Evolutionary conservation across 2,113 vertebrate species (phyloP).

Genomic region (Syngnathus typhle): DNA sequence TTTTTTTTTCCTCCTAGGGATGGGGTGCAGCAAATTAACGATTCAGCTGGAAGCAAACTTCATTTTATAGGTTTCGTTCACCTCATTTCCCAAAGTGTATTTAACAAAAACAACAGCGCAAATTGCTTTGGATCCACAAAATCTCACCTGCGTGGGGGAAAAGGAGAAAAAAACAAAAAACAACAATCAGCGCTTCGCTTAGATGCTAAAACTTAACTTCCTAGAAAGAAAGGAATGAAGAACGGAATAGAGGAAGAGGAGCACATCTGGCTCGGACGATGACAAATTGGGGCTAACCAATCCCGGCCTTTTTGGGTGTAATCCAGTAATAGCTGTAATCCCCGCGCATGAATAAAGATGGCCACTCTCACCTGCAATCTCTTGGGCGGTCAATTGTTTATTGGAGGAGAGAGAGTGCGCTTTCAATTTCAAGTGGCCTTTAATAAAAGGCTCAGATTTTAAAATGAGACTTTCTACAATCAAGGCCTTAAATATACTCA

Average conservation of each 20-base stretch:
- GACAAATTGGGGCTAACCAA: constrained; percentile 70
- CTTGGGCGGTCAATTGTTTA: constrained; percentile 44
- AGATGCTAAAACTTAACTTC: background rate
- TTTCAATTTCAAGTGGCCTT: background rate
- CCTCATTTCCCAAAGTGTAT: constrained; percentile 70
- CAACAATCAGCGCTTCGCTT: constrained; percentile 9
- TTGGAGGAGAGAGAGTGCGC: background rate
- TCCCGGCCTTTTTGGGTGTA: constrained; percentile 63
- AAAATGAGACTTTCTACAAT: background rate
- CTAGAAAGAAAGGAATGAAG: background rate
- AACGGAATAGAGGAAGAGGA: background rate
- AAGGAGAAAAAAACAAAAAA: constrained; percentile 13
- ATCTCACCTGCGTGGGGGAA: constrained; percentile 58
- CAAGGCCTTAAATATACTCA: background rate
- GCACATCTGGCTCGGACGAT: constrained; percentile 43
- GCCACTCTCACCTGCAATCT: constrained; percentile 65
- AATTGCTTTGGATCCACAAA: constrained; percentile 63
- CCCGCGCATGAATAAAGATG: constrained; percentile 67
- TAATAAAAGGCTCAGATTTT: background rate
- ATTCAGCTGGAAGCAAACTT: constrained; percentile 79
- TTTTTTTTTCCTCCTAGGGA: constrained; percentile 27
- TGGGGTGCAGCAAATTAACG: constrained; percentile 68
- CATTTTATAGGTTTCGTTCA: constrained; percentile 75
- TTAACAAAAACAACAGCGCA: constrained; percentile 61
- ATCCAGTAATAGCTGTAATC: constrained; percentile 75